Evolutionary conservation across 2,113 vertebrate genomes (phyloP), one percentile per base, ranked within the genome.

Genomic region (Polypterus bichir): DNA sequence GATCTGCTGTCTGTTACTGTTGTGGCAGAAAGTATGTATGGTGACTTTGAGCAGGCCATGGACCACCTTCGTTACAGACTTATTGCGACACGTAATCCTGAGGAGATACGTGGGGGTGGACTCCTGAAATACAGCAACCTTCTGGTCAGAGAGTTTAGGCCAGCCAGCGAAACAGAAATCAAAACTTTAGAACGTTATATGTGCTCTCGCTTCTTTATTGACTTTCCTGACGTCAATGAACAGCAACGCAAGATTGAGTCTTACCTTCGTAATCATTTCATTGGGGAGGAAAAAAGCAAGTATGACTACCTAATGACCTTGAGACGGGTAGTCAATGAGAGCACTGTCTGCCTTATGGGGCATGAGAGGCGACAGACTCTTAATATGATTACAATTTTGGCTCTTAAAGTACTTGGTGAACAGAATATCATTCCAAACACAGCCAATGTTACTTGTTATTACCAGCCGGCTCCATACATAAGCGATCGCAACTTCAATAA

Each of bases 131-230:
- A 98, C 70, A 94, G 91, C 77, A 91, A 97, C 73, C 83, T 98
- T 60, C 78, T 98, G 69, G 93, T 97, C 59, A 87, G 84, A 54
- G 88, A 94, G 70, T 98, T 96, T 74, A 91, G 91, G 62, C 93
- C 95, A 1, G 89, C 86, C 9, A 86, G 89, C 3, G 84, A 93
- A 74, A 79, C 79, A 9, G 88, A 97, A 80, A 97, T 98, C 68
- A 97, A 97, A 77, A 92, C 75, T 1, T 77, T 94, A 57, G 93
- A 98, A 69, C 91, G 94, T 62, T 98, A 98, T 74, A 98, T 98
- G 95, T 98, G 95, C 76, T 97, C 94, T 4, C 87, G 94, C 48
- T 98, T 98, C 76, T 98, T 98, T 78, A 97, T 98, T 46, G 95
- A 98, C 77, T 98, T 98, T 79, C 91, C 94, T 6, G 88, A 95